phyloP scores from a whole-genome alignment of 1,140 invertebrate genomes.

The Drosophila virilis region DNA sequence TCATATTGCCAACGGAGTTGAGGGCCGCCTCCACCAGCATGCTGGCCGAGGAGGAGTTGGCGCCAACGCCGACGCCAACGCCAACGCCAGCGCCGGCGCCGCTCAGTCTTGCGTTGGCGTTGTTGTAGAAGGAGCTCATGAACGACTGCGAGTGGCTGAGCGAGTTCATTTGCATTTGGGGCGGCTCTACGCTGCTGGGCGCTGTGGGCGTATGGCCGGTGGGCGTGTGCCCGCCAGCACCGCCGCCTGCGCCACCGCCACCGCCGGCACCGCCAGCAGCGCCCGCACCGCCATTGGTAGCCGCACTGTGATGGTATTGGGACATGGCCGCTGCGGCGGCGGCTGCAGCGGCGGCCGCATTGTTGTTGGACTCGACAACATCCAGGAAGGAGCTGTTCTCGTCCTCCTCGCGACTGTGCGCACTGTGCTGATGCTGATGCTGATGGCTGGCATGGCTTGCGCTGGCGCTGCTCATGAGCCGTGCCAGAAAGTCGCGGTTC shows the following conservation, averaged over 20 bases:
- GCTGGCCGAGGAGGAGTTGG: constrained; percentile 79
- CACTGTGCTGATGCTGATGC: constrained; percentile 69
- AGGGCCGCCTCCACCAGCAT: constrained; percentile 84
- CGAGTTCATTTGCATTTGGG: constrained; percentile 83
- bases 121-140: constrained; percentile 84
- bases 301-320: constrained; percentile 68
- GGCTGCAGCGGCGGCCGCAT: constrained; percentile 60
- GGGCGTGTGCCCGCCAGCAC: constrained; percentile 34
- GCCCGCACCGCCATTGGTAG: constrained; percentile 22
- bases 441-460: constrained; percentile 65
- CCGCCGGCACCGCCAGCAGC: constrained; percentile 19
- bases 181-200: constrained; percentile 41
- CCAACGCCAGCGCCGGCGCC: constrained; percentile 50
- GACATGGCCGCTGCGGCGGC: constrained; percentile 73
- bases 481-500: constrained; percentile 79
- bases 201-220: constrained; percentile 16
- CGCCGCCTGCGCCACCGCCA: constrained; percentile 29
- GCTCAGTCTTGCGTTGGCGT: constrained; percentile 76
- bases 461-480: constrained; percentile 76
- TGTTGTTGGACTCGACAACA: constrained; percentile 82
- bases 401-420: constrained; percentile 74
- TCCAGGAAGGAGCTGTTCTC: constrained; percentile 83
- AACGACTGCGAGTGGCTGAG: constrained; percentile 79
- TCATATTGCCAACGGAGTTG: constrained; percentile 84
- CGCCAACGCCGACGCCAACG: constrained; percentile 53